Percentiles rank a stretch among this genome's conserved stretches.
phyloP scores from a whole-genome alignment of 2,888 invertebrate genomes.

The Elmis aenea region DNA sequence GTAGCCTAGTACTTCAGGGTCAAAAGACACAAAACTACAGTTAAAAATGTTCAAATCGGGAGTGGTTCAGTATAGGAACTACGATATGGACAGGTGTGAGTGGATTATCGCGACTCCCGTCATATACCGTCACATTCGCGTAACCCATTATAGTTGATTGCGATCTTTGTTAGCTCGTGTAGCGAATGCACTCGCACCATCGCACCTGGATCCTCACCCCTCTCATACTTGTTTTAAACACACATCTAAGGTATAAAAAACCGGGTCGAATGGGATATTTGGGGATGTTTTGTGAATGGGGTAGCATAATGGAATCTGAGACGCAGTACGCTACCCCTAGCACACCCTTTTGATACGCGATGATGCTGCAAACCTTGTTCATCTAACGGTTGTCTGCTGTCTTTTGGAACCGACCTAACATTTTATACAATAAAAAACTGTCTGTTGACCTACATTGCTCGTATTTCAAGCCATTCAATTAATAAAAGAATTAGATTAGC shows the following conservation, averaged over 20 bases:
- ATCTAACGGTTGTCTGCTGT: constrained; percentile 29
- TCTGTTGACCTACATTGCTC: constrained; percentile 13
- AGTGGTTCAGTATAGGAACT: too few species aligned
- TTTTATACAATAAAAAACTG: constrained; percentile 9
- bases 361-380: constrained; percentile 40
- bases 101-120: constrained; percentile 22
- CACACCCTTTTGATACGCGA: constrained; percentile 46
- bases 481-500: too few species aligned
- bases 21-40: too few species aligned
- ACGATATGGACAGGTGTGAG: constrained; percentile 24
- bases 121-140: constrained; percentile 23
- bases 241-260: constrained; percentile 35
- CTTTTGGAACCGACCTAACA: too few species aligned
- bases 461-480: too few species aligned
- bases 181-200: constrained; percentile 44
- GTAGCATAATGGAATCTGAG: constrained; percentile 48
- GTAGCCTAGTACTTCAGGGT: too few species aligned
- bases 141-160: constrained; percentile 44
- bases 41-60: constrained; percentile 10
- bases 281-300: constrained; percentile 45
- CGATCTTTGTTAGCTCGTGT: constrained; percentile 45
- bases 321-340: constrained; percentile 44
- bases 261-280: constrained; percentile 44
- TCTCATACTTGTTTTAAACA: constrained; percentile 38
- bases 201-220: constrained; percentile 46